Conservation (phyloP, 2,888 invertebrate species). For the Tachina lurida region DNA sequence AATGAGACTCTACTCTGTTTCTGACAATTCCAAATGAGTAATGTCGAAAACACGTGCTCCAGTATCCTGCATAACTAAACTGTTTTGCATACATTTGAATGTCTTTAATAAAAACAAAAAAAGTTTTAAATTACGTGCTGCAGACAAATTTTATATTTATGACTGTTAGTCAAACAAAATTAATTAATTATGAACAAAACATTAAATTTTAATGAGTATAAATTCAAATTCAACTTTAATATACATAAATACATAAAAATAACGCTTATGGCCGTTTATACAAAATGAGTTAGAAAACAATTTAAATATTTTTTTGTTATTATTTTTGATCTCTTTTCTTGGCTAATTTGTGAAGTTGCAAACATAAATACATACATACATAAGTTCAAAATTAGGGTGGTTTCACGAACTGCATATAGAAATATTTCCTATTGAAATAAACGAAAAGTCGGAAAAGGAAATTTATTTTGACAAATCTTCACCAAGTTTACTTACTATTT, state of each 20-base stretch:
- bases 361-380: not conserved
- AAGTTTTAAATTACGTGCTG: conserved; percentile 20
- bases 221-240: too few species aligned
- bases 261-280: conserved; percentile 1
- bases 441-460: too few species aligned
- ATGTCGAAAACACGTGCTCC: conserved; percentile 35
- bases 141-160: conserved; percentile 22
- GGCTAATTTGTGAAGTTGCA: not conserved
- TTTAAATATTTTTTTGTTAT: conserved; percentile 14
- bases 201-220: conserved; percentile 23
- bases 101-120: conserved; percentile 3
- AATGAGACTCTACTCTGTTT: not conserved
- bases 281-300: not conserved
- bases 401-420: too few species aligned
- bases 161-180: conserved; percentile 10
- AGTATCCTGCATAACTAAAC: not conserved
- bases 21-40: conserved; percentile 13
- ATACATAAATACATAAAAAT: too few species aligned
- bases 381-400: not conserved
- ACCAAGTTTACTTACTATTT: too few species aligned
- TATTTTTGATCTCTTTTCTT: conserved; percentile 17
- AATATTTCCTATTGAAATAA: too few species aligned
- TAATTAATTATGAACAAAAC: conserved; percentile 33
- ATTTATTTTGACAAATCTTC: too few species aligned
- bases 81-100: not conserved